Evolutionary conservation across 1,140 invertebrate species (phyloP).

Genomic region (Drosophila carrolli): DNA sequence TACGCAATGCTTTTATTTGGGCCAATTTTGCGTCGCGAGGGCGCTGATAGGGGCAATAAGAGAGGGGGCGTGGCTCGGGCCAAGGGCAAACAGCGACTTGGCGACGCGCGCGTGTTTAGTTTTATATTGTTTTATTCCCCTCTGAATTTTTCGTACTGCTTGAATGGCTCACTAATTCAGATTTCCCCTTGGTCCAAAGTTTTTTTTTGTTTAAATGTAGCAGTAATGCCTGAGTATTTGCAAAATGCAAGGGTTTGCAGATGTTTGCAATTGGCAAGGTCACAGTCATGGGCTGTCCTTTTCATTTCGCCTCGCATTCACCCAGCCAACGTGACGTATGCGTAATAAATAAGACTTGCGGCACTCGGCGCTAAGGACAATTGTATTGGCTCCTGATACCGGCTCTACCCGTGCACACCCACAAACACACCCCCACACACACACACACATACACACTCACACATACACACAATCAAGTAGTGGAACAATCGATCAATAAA

Average conservation of each 20-base stretch:
- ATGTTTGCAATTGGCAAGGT: slow-evolving; percentile 49
- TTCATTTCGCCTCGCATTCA: no score
- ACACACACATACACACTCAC: slow-evolving; percentile 3
- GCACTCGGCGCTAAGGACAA: slow-evolving; percentile 60
- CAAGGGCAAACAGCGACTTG: slow-evolving; percentile 71
- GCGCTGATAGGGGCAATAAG: not conserved
- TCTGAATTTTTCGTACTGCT: slow-evolving; percentile 14
- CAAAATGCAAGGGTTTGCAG: slow-evolving; percentile 25
- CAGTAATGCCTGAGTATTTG: not conserved
- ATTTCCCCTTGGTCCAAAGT: slow-evolving; percentile 25
- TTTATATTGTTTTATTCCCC: slow-evolving; percentile 63
- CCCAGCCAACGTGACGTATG: slow-evolving; percentile 67
- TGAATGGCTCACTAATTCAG: slow-evolving; percentile 16
- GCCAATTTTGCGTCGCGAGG: slow-evolving; percentile 54
- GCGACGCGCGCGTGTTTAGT: slow-evolving; percentile 63
- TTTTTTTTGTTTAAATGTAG: not conserved
- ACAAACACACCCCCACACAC: not conserved
- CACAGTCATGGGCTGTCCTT: slow-evolving; percentile 29
- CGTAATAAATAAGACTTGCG: slow-evolving; percentile 72
- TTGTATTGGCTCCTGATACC: slow-evolving; percentile 56
- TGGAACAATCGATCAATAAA: slow-evolving; percentile 69
- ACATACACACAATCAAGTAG: slow-evolving; percentile 19
- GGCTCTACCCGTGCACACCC: slow-evolving; percentile 15
- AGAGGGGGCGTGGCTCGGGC: slow-evolving; percentile 23
- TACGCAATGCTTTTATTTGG: slow-evolving; percentile 62